Evolutionary conservation across 2,797 vertebrate species (phyloP).

Genomic region (Alosa sapidissima): DNA sequence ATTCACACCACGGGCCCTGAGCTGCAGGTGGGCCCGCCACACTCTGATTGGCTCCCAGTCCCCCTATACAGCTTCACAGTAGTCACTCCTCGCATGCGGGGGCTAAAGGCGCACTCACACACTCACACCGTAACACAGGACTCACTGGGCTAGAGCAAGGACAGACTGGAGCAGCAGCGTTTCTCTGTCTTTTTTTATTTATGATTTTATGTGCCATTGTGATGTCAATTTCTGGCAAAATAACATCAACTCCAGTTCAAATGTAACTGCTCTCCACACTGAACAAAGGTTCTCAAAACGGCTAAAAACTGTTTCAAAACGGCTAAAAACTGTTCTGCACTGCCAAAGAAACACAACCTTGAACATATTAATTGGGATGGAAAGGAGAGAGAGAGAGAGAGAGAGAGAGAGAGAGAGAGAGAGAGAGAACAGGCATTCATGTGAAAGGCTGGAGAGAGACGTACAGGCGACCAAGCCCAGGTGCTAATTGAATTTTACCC

Average conservation of each 20-base stretch:
- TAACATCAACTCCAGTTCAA: neutral
- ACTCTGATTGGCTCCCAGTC: conserved; percentile 60
- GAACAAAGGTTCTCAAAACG: neutral
- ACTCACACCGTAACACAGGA: neutral
- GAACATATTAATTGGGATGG: neutral
- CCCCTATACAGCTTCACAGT: conserved; percentile 35
- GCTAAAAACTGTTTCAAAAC: neutral
- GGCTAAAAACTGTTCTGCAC: neutral
- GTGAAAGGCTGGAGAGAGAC: conserved; percentile 56
- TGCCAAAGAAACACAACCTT: neutral
- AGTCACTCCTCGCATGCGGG: conserved; percentile 35
- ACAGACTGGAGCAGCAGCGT: neutral
- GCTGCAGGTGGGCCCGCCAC: conserved; percentile 67
- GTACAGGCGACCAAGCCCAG: conserved; percentile 71
- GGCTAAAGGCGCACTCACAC: conserved; percentile 20
- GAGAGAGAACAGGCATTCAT: neutral
- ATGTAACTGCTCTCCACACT: no score
- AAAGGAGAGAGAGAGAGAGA: neutral
- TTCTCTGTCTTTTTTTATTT: neutral
- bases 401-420: neutral
- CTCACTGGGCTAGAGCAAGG: neutral
- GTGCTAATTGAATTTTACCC: conserved; percentile 85
- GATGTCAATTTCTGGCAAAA: neutral
- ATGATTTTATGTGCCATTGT: neutral
- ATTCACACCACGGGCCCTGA: conserved; percentile 65